Base-by-base conservation (phyloP, 2,113 vertebrate species). In the Chrysemys picta region DNA sequence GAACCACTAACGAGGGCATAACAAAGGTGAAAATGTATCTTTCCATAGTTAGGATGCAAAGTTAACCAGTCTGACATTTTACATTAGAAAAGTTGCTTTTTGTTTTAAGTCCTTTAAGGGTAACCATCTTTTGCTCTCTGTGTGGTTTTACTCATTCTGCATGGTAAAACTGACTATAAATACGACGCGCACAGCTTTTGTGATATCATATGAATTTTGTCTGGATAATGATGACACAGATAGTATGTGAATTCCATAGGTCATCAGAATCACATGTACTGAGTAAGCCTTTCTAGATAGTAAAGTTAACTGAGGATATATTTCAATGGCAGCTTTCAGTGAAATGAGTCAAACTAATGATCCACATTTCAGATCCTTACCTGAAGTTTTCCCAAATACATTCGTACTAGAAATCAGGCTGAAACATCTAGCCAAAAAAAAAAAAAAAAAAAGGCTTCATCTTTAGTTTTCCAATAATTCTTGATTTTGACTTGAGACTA, bases 1-100 rank as follows among this genome's bases (percentile, higher is more conserved):
- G 93, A 98, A 98, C 98, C 98, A 22, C 98, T 97, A 98, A 98
- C 97, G 89, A 98, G 97, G 72, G 95, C 97, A 92, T 38, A 82
- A 96, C 97, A 95, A 95, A 97, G 96, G 98, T 89, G 97, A 96
- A 98, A 97, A 98, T 90, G 95, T 90, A 98, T 98, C 98, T 98
- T 96, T 97, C 80, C 96, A 96, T 89, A 92, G 94, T 95, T 86
- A 82, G 96, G 97, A 97, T 94, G 91, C 86, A 90, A 96, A 97
- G 96, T 98, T 98, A 97, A 97, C 97, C 97, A 97, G 98, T 84
- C 97, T 89, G 96, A 96, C 96, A 97, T 97, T 91, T 96, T 19
- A 31, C 31, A 90, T 89, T 95, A 84, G 53, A 95, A 93, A 98
- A 97, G 97, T 93, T 96, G 92, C 84, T 94, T 59, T 90, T 94